These are phyloP conservation scores for Desmodus rotundus DNA, from an alignment of 2,113 vertebrate species.

Conservation along the genomic window DNA sequence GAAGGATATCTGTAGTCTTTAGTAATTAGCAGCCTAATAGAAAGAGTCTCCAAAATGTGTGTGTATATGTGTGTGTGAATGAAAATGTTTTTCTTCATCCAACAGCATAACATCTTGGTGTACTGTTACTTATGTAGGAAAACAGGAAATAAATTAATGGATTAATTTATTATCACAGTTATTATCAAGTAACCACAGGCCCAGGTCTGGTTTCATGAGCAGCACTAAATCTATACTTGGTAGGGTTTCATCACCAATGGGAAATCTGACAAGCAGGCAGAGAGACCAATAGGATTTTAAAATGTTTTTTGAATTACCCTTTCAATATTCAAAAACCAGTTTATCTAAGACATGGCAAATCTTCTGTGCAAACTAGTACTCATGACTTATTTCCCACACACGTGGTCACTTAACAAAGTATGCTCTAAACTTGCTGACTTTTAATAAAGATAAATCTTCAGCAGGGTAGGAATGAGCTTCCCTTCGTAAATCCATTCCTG, in stretches of 20 bases:
- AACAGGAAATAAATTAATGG: conserved; percentile 73
- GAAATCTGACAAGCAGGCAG: conserved; percentile 75
- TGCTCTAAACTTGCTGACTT: conserved; percentile 73
- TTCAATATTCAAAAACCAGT: conserved; percentile 67
- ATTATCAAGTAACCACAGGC: conserved; percentile 63
- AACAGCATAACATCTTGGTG: conserved; percentile 56
- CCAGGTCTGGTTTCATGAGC: conserved; percentile 61
- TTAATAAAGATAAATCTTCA: conserved; percentile 74
- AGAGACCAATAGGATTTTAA: conserved; percentile 68
- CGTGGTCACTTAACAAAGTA: conserved; percentile 60
- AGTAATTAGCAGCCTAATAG: not conserved
- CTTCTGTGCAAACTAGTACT: conserved; percentile 62
- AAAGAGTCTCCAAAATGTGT: not conserved
- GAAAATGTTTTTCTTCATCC: conserved; percentile 58
- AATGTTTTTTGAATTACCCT: conserved; percentile 65
- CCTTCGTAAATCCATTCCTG: conserved; percentile 49
- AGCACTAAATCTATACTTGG: conserved; percentile 20
- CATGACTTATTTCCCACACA: conserved; percentile 68
- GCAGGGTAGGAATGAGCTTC: conserved; percentile 65
- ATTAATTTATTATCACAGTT: conserved; percentile 73
- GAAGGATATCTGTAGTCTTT: not conserved
- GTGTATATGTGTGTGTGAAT: not conserved
- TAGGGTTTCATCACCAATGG: conserved; percentile 71
- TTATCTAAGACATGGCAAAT: conserved; percentile 74
- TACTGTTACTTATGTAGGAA: conserved; percentile 47